Percentiles rank a stretch among this genome's conserved stretches.
Evolutionary conservation across 2,113 vertebrate species (phyloP).

Genomic region (Heptranchias perlo): DNA sequence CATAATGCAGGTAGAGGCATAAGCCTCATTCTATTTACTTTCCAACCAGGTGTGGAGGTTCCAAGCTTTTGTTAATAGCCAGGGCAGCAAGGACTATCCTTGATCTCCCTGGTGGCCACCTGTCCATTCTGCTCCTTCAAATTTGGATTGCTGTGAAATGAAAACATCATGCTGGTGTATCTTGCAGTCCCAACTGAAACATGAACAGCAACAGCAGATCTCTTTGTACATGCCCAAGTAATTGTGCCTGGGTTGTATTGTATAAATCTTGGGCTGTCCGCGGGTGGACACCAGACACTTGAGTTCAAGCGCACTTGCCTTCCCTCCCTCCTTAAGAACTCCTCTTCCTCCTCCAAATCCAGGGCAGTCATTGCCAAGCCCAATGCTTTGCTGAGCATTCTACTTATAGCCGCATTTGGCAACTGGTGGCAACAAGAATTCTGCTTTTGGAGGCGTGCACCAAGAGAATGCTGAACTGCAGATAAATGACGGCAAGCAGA

Average conservation of each 20-base stretch:
- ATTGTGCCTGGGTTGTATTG: not conserved
- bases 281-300: not conserved
- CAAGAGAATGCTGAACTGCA: not conserved
- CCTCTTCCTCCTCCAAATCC: not conserved
- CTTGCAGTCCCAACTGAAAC: not conserved
- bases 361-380: not conserved
- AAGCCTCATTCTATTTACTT: too few relatives aligned
- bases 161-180: not conserved
- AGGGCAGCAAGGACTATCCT: not conserved
- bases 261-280: not conserved
- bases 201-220: too few relatives aligned
- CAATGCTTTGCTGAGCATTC: not conserved
- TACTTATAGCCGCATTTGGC: not conserved
- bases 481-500: not conserved
- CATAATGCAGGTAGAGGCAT: not conserved
- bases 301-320: not conserved
- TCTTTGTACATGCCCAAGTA: too few relatives aligned
- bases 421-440: not conserved
- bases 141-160: not conserved
- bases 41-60: not conserved
- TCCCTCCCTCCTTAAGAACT: not conserved
- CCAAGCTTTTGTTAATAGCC: not conserved
- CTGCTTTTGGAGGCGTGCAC: not conserved
- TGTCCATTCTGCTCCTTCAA: not conserved
- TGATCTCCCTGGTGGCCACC: too few relatives aligned